Percentiles rank a stretch among this genome's conserved stretches.
Evolutionary conservation across 2,888 invertebrate species (phyloP).

Genomic region (Scrobipalpa costella): DNA sequence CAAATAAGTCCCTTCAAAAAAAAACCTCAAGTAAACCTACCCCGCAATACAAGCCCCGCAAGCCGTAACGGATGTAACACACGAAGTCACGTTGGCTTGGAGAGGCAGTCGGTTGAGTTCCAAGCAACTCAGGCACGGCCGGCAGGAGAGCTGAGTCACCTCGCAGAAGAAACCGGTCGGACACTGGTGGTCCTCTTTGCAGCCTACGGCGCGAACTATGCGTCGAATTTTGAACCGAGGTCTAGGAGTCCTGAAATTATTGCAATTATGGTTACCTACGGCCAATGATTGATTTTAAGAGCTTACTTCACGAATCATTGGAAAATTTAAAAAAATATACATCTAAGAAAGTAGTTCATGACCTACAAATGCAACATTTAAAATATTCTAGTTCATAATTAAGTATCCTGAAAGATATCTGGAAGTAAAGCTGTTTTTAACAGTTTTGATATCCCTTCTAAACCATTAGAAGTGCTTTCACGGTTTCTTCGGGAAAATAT

Average conservation of each 20-base stretch:
- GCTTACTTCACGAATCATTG: too few relatives aligned
- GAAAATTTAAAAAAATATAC: too few relatives aligned
- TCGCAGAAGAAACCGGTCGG: constrained; percentile 50
- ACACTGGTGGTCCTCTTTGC: constrained; percentile 50
- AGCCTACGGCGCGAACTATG: constrained; percentile 32
- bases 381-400: too few relatives aligned
- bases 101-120: constrained; percentile 43
- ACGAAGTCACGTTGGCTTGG: constrained; percentile 29
- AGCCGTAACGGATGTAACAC: constrained; percentile 45
- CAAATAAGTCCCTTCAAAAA: too few relatives aligned
- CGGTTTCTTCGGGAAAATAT: too few relatives aligned
- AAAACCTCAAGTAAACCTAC: too few relatives aligned
- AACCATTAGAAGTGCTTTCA: too few relatives aligned
- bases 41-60: constrained; percentile 52
- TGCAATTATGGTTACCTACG: not conserved
- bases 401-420: too few relatives aligned
- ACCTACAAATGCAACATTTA: too few relatives aligned
- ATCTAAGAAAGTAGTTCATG: too few relatives aligned
- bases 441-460: too few relatives aligned
- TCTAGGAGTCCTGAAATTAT: not conserved
- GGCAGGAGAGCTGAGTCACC: constrained; percentile 41
- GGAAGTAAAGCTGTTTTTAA: too few relatives aligned
- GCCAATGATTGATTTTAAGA: not conserved
- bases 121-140: constrained; percentile 50
- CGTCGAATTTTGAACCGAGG: not conserved